phyloP scores from a whole-genome alignment of 1,140 invertebrate genomes.

The Dendrolimus kikuchii region DNA sequence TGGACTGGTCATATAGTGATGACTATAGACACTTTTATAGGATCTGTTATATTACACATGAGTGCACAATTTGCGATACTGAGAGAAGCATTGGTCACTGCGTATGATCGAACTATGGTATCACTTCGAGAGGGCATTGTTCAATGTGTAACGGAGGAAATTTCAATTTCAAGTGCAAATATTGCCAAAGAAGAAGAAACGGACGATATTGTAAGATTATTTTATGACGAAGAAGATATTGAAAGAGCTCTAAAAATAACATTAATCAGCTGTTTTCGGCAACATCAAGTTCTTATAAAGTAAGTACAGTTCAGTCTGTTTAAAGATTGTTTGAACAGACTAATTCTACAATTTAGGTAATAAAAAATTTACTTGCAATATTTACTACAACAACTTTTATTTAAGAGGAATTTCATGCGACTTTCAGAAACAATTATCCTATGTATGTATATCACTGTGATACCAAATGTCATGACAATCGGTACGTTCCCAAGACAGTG shows the following conservation, averaged over 20 bases:
- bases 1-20: conserved; percentile 66
- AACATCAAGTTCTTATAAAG: conserved; percentile 54
- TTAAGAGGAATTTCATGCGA: too few species aligned
- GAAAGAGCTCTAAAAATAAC: conserved; percentile 35
- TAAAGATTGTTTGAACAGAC: too few species aligned
- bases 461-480: too few species aligned
- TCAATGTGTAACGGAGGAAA: not conserved
- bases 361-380: too few species aligned
- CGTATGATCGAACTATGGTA: conserved; percentile 43
- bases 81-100: conserved; percentile 49
- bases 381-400: too few species aligned
- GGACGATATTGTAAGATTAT: conserved; percentile 28
- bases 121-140: conserved; percentile 22
- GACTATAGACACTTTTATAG: conserved; percentile 60
- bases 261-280: conserved; percentile 39
- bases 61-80: conserved; percentile 52
- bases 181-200: conserved; percentile 12
- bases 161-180: conserved; percentile 3
- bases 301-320: conserved; percentile 11
- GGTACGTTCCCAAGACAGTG: too few species aligned
- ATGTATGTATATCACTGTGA: too few species aligned
- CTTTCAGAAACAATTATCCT: too few species aligned
- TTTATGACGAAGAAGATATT: conserved; percentile 34
- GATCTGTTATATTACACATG: conserved; percentile 58
- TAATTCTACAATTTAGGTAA: too few species aligned